Evolutionary conservation across 2,797 vertebrate genomes (phyloP).

Genomic region (Valencia hispanica): DNA sequence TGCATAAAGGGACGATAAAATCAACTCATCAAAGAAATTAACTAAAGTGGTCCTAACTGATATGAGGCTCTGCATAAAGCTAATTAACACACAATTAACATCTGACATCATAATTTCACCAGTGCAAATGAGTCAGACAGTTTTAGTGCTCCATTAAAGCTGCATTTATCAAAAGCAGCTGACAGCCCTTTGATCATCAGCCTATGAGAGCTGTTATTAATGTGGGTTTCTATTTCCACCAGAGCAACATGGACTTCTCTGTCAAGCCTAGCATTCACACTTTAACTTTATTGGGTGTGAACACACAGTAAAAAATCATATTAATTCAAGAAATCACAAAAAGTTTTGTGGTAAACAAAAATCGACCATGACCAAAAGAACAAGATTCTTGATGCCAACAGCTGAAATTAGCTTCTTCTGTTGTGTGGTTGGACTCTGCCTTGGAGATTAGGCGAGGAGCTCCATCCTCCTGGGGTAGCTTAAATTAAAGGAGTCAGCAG

Average conservation of each 20-base stretch:
- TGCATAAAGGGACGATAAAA: slow-evolving; percentile 5
- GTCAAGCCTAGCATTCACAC: background rate
- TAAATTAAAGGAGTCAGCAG: background rate
- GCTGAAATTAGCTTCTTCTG: background rate
- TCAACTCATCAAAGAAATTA: background rate
- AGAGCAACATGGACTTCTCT: background rate
- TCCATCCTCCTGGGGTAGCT: background rate
- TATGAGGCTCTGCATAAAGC: slow-evolving; percentile 4
- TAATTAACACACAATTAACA: slow-evolving; percentile 17
- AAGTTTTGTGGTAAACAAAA: background rate
- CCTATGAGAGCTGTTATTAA: background rate
- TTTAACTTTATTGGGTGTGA: background rate
- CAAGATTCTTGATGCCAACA: background rate
- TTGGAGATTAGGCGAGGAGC: background rate
- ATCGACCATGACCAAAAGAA: background rate
- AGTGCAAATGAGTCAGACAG: slow-evolving; percentile 14
- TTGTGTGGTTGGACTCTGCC: background rate
- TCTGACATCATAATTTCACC: slow-evolving; percentile 10
- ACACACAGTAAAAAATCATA: background rate
- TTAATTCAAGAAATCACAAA: background rate
- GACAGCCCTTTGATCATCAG: background rate
- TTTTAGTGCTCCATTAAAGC: slow-evolving; percentile 15
- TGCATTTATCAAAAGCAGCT: slow-evolving; percentile 15
- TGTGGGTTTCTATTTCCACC: background rate
- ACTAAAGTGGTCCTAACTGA: background rate